phyloP scores from a whole-genome alignment of 2,888 invertebrate genomes.

The Muscina levida region DNA sequence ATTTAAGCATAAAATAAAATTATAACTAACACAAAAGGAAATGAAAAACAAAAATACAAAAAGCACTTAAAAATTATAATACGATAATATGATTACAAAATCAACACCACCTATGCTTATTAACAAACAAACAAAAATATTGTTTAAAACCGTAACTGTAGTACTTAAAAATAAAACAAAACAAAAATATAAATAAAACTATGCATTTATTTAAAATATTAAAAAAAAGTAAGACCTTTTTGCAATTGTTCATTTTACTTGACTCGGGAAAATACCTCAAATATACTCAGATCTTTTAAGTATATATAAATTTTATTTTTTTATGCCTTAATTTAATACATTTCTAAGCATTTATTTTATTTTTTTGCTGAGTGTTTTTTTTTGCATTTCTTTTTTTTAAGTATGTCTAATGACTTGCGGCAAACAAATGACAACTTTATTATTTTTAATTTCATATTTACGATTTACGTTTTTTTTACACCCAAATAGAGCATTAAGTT shows the following conservation, averaged over 20 bases:
- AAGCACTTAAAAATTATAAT: constrained; percentile 45
- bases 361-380: no score
- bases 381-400: constrained; percentile 29
- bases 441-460: constrained; percentile 40
- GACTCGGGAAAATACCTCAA: constrained; percentile 61
- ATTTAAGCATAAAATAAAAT: constrained; percentile 27
- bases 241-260: constrained; percentile 26
- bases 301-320: constrained; percentile 6
- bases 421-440: constrained; percentile 30
- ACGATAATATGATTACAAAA: constrained; percentile 13
- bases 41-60: constrained; percentile 23
- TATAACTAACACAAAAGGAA: constrained; percentile 10
- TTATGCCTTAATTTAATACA: not conserved
- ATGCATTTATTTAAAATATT: constrained; percentile 51
- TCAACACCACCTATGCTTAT: constrained; percentile 42
- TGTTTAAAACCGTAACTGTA: constrained; percentile 43
- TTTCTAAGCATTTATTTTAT: constrained; percentile 26
- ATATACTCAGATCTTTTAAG: constrained; percentile 60
- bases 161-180: constrained; percentile 51
- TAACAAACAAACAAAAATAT: constrained; percentile 8
- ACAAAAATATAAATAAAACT: constrained; percentile 40
- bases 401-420: constrained; percentile 9
- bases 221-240: not conserved
- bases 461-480: constrained; percentile 21
- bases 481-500: constrained; percentile 4